Evolutionary conservation across 2,888 invertebrate genomes (phyloP).

Genomic region (Erebia aethiops): DNA sequence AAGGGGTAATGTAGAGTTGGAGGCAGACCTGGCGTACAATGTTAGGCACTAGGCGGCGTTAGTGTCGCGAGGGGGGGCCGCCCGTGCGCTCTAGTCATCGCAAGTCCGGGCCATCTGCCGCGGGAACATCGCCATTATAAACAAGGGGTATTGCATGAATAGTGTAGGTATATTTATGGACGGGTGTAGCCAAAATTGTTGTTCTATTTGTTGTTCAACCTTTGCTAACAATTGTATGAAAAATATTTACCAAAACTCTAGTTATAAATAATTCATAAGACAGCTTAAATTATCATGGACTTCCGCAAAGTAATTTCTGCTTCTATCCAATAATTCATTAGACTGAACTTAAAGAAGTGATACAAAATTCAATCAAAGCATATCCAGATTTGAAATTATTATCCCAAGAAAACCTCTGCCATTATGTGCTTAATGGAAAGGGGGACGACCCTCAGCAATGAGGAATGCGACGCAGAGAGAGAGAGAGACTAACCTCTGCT

Average conservation of each 20-base stretch:
- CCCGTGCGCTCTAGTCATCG: slow-evolving; percentile 82
- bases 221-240: neutral
- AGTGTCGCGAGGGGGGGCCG: slow-evolving; percentile 71
- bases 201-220: neutral
- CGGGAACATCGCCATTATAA: slow-evolving; percentile 43
- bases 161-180: neutral
- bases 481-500: too few species aligned
- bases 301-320: too few species aligned
- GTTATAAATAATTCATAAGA: too few species aligned
- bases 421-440: too few species aligned
- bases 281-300: too few species aligned
- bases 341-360: too few species aligned
- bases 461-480: too few species aligned
- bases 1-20: slow-evolving; percentile 35
- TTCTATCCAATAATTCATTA: too few species aligned
- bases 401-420: too few species aligned
- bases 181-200: slow-evolving; percentile 4
- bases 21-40: slow-evolving; percentile 71
- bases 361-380: too few species aligned
- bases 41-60: slow-evolving; percentile 69
- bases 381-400: too few species aligned
- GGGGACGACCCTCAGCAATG: too few species aligned
- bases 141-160: slow-evolving; percentile 19
- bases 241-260: neutral
- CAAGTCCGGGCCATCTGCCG: slow-evolving; percentile 74